Percentiles rank a stretch among this genome's conserved stretches.
Evolutionary conservation across 2,113 vertebrate species (phyloP).

Genomic region (Sigmodon hispidus): DNA sequence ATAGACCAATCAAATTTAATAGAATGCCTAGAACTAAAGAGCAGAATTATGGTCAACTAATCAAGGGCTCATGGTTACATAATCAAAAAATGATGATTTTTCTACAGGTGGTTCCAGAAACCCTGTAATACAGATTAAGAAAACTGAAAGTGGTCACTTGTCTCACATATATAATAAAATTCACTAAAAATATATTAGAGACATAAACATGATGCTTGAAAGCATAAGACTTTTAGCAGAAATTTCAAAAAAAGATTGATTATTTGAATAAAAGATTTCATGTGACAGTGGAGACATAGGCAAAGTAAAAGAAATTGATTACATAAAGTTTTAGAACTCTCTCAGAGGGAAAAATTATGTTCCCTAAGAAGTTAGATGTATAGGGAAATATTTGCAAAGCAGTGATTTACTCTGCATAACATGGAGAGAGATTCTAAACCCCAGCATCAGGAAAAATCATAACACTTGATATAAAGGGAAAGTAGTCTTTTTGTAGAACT

Average conservation of each 20-base stretch:
- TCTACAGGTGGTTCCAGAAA: background rate
- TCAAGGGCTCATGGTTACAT: background rate
- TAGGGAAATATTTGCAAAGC: background rate
- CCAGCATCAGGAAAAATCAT: background rate
- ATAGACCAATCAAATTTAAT: background rate
- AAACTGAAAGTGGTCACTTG: background rate
- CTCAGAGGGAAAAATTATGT: background rate
- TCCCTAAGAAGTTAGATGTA: background rate
- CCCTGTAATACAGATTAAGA: background rate
- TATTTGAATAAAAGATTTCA: background rate
- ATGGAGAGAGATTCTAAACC: background rate
- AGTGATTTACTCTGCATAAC: background rate
- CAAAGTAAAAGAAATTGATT: background rate
- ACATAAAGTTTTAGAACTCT: background rate
- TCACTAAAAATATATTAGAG: background rate
- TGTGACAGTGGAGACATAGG: background rate
- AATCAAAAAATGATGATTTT: background rate
- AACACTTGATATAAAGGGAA: background rate
- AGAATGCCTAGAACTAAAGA: background rate
- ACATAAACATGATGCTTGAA: background rate
- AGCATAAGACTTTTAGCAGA: background rate
- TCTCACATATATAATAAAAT: background rate
- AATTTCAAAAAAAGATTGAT: background rate
- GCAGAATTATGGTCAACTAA: background rate
- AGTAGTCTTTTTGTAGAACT: background rate